Percentiles rank a stretch among this genome's conserved stretches.
Evolutionary conservation across 2,113 vertebrate species (phyloP).

Genomic region (Vulpes vulpes): DNA sequence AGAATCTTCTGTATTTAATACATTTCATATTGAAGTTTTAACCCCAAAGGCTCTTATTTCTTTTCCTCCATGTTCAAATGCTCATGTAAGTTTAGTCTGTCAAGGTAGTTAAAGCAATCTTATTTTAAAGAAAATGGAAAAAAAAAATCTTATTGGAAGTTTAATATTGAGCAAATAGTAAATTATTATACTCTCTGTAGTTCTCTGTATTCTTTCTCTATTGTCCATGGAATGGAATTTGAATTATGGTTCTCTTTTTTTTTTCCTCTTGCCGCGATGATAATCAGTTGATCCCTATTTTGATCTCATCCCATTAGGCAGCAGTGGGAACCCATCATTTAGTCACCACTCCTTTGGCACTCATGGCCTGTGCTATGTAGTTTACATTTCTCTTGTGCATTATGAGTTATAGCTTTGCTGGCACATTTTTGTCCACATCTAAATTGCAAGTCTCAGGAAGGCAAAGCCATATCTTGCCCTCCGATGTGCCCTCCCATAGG

Average conservation of each 20-base stretch:
- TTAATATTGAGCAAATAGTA: conserved; percentile 69
- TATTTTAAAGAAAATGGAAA: conserved; percentile 63
- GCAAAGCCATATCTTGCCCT: not conserved
- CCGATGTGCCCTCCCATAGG: not conserved
- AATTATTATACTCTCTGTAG: not conserved
- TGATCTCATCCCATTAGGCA: conserved; percentile 54
- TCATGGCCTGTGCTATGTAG: not conserved
- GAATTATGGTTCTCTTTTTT: conserved; percentile 15
- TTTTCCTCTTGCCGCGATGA: not conserved
- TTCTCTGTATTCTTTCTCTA: conserved; percentile 35
- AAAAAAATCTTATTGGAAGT: conserved; percentile 59
- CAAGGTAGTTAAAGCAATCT: conserved; percentile 77
- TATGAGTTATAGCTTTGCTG: not conserved
- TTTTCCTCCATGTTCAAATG: conserved; percentile 74
- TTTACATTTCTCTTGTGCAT: not conserved
- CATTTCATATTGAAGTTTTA: conserved; percentile 83
- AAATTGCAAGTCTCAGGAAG: not conserved
- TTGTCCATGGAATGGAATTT: conserved; percentile 58
- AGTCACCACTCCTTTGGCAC: conserved; percentile 21
- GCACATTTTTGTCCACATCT: conserved; percentile 36
- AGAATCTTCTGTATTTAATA: conserved; percentile 85
- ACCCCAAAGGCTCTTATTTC: conserved; percentile 79
- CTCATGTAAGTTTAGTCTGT: conserved; percentile 72
- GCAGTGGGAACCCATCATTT: conserved; percentile 62
- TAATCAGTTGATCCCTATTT: conserved; percentile 67